Evolutionary conservation across 2,888 invertebrate species (phyloP).

Genomic region (Xylota sylvarum): DNA sequence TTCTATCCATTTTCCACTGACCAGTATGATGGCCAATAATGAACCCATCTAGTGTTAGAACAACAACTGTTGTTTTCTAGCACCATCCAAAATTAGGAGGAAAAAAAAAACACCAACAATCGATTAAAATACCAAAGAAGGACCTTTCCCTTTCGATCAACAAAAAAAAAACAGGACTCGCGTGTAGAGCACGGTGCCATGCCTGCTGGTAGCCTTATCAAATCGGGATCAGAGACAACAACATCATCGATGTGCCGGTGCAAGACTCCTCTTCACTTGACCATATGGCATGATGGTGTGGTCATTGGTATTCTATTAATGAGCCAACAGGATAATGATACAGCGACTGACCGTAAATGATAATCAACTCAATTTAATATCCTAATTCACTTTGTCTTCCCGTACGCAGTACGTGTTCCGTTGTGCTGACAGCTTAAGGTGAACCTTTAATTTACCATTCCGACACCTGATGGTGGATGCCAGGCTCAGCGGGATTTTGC

Average conservation of each 20-base stretch:
- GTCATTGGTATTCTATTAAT: slow-evolving; percentile 74
- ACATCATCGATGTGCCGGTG: slow-evolving; percentile 36
- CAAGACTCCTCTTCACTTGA: slow-evolving; percentile 54
- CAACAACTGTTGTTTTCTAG: slow-evolving; percentile 73
- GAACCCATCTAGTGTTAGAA: slow-evolving; percentile 63
- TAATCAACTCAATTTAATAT: slow-evolving; percentile 72
- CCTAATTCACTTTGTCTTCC: slow-evolving; percentile 73
- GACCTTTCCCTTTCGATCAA: slow-evolving; percentile 60
- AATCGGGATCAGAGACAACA: slow-evolving; percentile 67
- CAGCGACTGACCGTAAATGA: slow-evolving; percentile 33
- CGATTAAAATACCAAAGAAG: slow-evolving; percentile 52
- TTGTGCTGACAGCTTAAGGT: slow-evolving; percentile 75
- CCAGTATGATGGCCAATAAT: slow-evolving; percentile 61
- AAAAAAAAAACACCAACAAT: slow-evolving; percentile 47
- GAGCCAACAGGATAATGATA: slow-evolving; percentile 75
- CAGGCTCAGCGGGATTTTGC: slow-evolving; percentile 54
- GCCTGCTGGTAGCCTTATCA: slow-evolving; percentile 74
- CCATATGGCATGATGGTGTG: slow-evolving; percentile 67
- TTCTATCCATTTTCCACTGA: slow-evolving; percentile 32
- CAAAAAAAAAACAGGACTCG: slow-evolving; percentile 54
- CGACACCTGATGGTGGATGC: slow-evolving; percentile 74
- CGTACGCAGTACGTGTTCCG: slow-evolving; percentile 44
- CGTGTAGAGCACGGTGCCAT: slow-evolving; percentile 73
- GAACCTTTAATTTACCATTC: slow-evolving; percentile 75
- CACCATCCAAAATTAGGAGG: slow-evolving; percentile 35